Evolutionary conservation across 2,888 invertebrate species (phyloP), one percentile per base, ranked within the genome.

Genomic region (Amblyteles armatorius): DNA sequence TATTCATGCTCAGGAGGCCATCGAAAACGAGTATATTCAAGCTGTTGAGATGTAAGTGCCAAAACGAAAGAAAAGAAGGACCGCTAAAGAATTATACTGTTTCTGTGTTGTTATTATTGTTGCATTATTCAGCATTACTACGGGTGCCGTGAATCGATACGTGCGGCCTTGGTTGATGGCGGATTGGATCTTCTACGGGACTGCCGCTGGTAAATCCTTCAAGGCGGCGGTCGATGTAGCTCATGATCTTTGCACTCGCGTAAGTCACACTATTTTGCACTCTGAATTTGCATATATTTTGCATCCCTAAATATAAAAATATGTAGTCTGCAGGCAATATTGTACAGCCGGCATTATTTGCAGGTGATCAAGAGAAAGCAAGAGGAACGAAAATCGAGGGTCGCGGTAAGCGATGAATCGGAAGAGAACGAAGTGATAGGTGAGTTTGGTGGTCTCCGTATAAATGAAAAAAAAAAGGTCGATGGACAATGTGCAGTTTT

Each of bases 1-100:
- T 76, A 93, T 96, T 6, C 94, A 95, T 88, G 94, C 94, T 11
- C 95, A 95, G 91, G 93, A 94, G 55, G 91, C 94, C 52, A 86
- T 87, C 3, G 93, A 95, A 29, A 94, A 94, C 0, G 94, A 94
- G n/a, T 94, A 96, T 86, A 94, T 95, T 0, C 91, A 93, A 63
- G 95, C 95, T 7, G 94, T 96, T 26, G 94, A 95, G 67, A 93
- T 93, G 95, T 95, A 89, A 89, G 88, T 88, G 0, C 7, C 26
- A 22, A 57, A 69, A 13, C 40, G 40, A 29, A 33, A 19, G 69
- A 48, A 60, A 63, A n/a, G n/a, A n/a, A 29, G 29, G 22, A 29
- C 29, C 29, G 4, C 29, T 29, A 29, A 3, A 29, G 29, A 29
- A 29, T 29, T 29, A 5, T 29, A 29, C 29, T 5, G 4, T 29